Evolutionary conservation across 2,113 vertebrate species (phyloP), one percentile per base, ranked within the genome.

Genomic region (Lutjanus erythropterus): DNA sequence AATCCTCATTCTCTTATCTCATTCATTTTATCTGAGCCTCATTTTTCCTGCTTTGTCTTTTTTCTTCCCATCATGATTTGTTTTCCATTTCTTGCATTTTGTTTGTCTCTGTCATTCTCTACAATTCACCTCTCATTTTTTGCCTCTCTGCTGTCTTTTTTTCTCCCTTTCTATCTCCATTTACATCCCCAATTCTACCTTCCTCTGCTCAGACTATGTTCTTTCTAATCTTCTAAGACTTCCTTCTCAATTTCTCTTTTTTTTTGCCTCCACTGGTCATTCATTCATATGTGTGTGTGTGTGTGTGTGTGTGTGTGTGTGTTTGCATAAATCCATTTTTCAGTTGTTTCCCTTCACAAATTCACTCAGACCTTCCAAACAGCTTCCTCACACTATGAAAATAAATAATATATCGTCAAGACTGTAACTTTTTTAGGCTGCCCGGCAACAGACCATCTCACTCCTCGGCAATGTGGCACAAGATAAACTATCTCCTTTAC

Each of bases 401-500:
- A 80, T 71, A 46, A 86, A 83, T 81, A 79, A 66, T 53, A 53
- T 59, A n/a, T n/a, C n/a, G n/a, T 67, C 3, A 1, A 47, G 46
- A 12, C 47, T 19, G 61, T 69, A 75, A 68, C 72, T 71, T 15
- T n/a, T 42, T 72, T 11, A 25, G 14, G 1, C 27, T 25, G 53
- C 69, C 35, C 25, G 27, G 37, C 46, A 1, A 56, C 76, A 71
- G 55, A 56, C 21, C 6, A 4, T 14, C 37, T 82, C 41, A n/a
- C 29, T 68, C 56, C 18, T n/a, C 0, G 6, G 9, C 49, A 15
- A 66, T 1, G 2, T 55, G 37, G n/a, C n/a, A n/a, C n/a, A n/a
- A n/a, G n/a, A n/a, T n/a, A 79, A 80, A 87, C 42, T 0, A 47
- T 71, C 56, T 80, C 49, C 21, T 81, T 44, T 55, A 62, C 49